phyloP scores from a whole-genome alignment of 2,797 vertebrate genomes.

The Benthosema pterotum region DNA sequence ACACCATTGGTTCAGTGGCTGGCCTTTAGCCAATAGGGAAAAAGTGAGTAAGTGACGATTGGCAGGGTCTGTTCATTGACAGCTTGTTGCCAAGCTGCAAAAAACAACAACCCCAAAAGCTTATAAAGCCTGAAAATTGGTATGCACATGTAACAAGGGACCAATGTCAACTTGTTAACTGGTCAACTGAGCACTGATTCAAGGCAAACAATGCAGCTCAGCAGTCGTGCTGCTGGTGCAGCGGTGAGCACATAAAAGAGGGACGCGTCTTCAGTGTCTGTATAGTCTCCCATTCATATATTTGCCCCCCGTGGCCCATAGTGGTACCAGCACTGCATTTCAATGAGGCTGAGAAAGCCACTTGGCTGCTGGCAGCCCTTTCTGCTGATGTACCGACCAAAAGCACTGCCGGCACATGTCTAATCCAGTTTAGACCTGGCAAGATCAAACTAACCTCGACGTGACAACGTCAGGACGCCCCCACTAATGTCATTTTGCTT shows the following conservation, averaged over 20 bases:
- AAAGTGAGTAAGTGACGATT: neutral
- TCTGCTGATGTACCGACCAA: constrained; percentile 42
- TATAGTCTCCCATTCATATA: constrained; percentile 12
- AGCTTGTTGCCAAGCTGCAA: too few relatives aligned
- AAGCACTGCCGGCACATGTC: constrained; percentile 26
- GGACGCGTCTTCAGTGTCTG: neutral
- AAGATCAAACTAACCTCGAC: constrained; percentile 65
- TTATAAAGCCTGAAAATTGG: too few relatives aligned
- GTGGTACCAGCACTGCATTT: constrained; percentile 15
- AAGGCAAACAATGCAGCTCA: constrained; percentile 1
- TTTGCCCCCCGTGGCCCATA: constrained; percentile 24
- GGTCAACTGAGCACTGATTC: too few relatives aligned
- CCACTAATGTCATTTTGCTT: constrained; percentile 60
- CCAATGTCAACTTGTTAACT: too few relatives aligned
- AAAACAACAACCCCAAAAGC: too few relatives aligned
- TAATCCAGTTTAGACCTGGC: constrained; percentile 59
- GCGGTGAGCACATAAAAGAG: neutral
- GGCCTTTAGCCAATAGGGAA: too few relatives aligned
- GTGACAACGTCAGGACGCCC: constrained; percentile 67
- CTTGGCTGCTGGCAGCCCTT: constrained; percentile 30
- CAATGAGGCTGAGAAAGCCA: constrained; percentile 21
- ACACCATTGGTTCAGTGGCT: too few relatives aligned
- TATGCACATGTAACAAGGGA: too few relatives aligned
- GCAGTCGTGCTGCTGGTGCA: neutral
- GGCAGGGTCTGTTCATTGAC: neutral